Conservation (phyloP, 1,140 invertebrate genomes). For the Gonioctena quinquepunctata region DNA sequence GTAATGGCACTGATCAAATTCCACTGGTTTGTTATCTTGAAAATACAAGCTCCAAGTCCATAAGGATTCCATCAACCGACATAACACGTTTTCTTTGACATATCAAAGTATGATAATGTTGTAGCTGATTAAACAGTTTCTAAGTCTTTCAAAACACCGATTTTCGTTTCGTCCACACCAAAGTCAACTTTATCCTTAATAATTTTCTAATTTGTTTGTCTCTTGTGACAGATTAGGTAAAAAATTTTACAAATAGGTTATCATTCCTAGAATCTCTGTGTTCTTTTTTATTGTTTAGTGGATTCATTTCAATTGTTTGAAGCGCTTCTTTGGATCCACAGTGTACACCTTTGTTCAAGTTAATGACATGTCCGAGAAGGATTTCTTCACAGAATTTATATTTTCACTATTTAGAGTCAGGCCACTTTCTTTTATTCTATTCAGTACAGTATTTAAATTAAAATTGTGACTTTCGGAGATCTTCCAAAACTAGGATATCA, state of each 20-base stretch:
- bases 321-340: not conserved
- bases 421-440: not conserved
- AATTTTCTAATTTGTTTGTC: constrained; percentile 15
- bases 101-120: constrained; percentile 37
- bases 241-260: constrained; percentile 19
- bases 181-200: not conserved
- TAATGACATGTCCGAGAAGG: not conserved
- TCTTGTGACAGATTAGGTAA: constrained; percentile 18
- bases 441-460: not conserved
- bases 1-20: too few species aligned
- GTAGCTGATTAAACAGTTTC: constrained; percentile 2
- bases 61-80: constrained; percentile 57
- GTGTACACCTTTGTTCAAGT: not conserved
- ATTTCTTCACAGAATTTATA: not conserved
- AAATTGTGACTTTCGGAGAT: constrained; percentile 13
- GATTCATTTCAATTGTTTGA: not conserved
- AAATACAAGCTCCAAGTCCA: constrained; percentile 55
- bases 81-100: constrained; percentile 49
- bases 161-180: constrained; percentile 2
- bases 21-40: constrained; percentile 51
- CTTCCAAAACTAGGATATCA: constrained; percentile 7
- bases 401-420: not conserved
- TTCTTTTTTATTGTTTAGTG: not conserved
- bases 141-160: not conserved
- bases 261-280: constrained; percentile 22